Percentiles rank a stretch among this genome's conserved stretches.
Conservation (phyloP, 23 tunicate genomes). For the Trididemnum clinides region DNA sequence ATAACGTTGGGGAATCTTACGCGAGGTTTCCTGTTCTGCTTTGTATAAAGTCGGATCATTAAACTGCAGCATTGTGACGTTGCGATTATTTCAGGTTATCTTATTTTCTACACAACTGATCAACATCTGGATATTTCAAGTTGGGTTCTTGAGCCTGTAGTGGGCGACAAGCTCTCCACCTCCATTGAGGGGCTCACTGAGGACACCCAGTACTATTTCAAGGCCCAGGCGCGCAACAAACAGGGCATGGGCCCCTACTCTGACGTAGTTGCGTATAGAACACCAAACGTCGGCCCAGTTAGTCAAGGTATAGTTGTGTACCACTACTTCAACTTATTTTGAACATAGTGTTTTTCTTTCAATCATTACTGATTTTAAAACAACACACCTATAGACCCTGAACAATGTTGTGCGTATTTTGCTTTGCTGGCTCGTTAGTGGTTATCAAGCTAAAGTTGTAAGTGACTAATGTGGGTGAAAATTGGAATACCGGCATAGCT, state of each 20-base stretch:
- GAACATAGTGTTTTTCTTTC: no score
- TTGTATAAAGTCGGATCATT: no score
- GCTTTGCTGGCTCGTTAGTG: no score
- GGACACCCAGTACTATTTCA: constrained; percentile 76
- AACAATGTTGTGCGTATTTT: no score
- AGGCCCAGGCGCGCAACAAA: constrained; percentile 60
- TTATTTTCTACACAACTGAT: constrained; percentile 68
- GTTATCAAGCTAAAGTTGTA: no score
- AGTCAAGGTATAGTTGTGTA: background rate
- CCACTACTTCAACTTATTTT: no score
- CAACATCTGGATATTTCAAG: constrained; percentile 19
- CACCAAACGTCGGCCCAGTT: background rate
- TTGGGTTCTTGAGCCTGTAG: constrained; percentile 75
- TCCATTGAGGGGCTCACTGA: constrained; percentile 50
- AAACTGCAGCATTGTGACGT: no score
- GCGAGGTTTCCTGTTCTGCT: no score
- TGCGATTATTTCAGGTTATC: constrained; percentile 64
- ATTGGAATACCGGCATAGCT: no score
- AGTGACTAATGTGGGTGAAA: no score
- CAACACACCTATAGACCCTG: background rate
- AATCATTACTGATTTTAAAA: no score
- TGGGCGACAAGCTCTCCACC: constrained; percentile 46
- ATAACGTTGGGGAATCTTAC: no score
- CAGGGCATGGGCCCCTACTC: constrained; percentile 72
- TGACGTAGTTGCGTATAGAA: constrained; percentile 39